Percentiles rank a stretch among this genome's conserved stretches.
Conservation (phyloP, 2,888 invertebrate species). For the Epicampocera succincta region DNA sequence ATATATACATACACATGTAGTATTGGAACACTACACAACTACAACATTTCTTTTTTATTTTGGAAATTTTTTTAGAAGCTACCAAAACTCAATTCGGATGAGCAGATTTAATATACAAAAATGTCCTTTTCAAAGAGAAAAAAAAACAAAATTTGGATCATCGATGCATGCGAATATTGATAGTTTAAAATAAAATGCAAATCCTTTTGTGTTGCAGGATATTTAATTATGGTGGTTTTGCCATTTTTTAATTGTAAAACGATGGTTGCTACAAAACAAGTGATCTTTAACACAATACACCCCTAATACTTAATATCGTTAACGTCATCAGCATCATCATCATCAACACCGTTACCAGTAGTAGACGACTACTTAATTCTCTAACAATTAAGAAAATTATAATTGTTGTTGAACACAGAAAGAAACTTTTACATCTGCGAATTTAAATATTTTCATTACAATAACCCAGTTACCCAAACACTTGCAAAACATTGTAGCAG, state of each 20-base stretch:
- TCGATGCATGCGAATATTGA: too few species aligned
- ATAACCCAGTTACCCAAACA: not conserved
- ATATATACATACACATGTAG: too few species aligned
- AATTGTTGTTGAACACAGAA: conserved; percentile 35
- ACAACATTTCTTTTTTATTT: too few species aligned
- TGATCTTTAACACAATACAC: conserved; percentile 5
- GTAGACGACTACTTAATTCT: conserved; percentile 9
- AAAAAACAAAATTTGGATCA: too few species aligned
- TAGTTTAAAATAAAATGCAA: not conserved
- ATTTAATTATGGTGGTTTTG: conserved; percentile 38
- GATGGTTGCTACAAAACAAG: conserved; percentile 36
- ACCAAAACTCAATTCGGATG: too few species aligned
- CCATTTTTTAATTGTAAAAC: conserved; percentile 12
- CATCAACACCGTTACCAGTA: conserved; percentile 1
- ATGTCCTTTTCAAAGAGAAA: too few species aligned
- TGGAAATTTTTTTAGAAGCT: too few species aligned
- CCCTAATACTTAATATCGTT: conserved; percentile 4
- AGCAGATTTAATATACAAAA: too few species aligned
- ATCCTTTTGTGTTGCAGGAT: conserved; percentile 6
- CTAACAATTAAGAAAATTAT: conserved; percentile 37
- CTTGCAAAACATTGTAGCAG: too few species aligned
- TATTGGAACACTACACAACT: too few species aligned
- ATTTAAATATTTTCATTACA: conserved; percentile 26
- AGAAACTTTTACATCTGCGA: conserved; percentile 10
- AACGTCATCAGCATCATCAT: conserved; percentile 25